Percentiles rank a stretch among this genome's conserved stretches.
Conservation (phyloP, 2,113 vertebrate genomes). For the Phylloscopus trochilus region DNA sequence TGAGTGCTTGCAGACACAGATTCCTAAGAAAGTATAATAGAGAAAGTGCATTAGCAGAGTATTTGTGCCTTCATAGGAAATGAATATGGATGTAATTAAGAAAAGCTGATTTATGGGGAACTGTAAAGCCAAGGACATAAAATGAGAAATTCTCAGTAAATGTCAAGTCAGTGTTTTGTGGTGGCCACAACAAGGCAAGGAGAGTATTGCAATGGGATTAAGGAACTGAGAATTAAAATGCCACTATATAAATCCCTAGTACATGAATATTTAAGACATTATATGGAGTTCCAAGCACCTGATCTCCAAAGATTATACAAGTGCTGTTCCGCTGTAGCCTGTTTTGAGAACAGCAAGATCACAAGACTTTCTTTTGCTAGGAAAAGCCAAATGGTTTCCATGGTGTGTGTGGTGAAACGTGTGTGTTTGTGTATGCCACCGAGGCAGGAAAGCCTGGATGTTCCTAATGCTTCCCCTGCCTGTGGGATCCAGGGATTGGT, state of each 20-base stretch:
- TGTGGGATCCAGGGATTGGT: not conserved
- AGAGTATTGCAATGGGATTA: not conserved
- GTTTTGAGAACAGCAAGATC: not conserved
- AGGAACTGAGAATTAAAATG: constrained; percentile 2
- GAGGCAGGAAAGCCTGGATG: not conserved
- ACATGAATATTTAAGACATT: not conserved
- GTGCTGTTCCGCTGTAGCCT: not conserved
- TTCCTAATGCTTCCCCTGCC: not conserved
- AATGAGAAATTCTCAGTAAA: constrained; percentile 33
- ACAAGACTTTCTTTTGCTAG: not conserved
- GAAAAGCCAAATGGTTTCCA: not conserved
- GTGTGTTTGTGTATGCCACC: not conserved
- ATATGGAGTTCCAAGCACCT: not conserved
- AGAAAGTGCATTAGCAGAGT: constrained; percentile 36
- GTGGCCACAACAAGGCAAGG: constrained; percentile 3
- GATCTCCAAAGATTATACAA: not conserved
- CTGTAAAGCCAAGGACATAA: constrained; percentile 42
- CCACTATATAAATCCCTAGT: not conserved
- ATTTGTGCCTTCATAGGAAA: constrained; percentile 45
- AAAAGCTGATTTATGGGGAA: constrained; percentile 46
- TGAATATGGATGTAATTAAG: constrained; percentile 58
- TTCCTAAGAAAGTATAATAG: constrained; percentile 8
- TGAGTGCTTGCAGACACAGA: constrained; percentile 36
- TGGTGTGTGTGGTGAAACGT: not conserved
- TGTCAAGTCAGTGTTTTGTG: constrained; percentile 18